Base-by-base conservation (phyloP, 2,888 invertebrate species). In the Achlya flavicornis region DNA sequence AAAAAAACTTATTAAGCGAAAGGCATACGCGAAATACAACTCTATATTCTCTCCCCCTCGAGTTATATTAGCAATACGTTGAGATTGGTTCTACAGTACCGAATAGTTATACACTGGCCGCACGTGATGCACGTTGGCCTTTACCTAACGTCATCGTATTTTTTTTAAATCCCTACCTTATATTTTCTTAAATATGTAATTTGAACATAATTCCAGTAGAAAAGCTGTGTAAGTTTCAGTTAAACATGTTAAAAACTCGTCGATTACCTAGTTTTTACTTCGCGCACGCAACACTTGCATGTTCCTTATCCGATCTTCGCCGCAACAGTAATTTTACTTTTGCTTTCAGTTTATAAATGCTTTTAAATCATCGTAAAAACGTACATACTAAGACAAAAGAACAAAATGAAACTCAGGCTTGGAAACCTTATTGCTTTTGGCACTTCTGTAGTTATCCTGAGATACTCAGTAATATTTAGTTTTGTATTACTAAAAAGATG, bases 241-340 rank as follows among this genome's bases (percentile, higher is more conserved):
- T 48, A 48, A 48, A 48, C 48, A 14, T 48, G n/a, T 5, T 48
- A 14, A 48, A 48, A 48, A 16, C 48, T 48, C 7, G 48, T 48
- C 48, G 4, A 48, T 48, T 48, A 48, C 48, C 7, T 8, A 48
- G 48, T 48, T 48, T 46, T 16, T 48, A 48, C 6, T 16, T 48
- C 16, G n/a, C 16, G 16, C 48, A 16, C 48, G 16, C n/a, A 5
- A 48, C 48, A 16, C 48, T 16, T 48, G 48, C 48, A 48, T 48
- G 48, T 48, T 48, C 48, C 48, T 48, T 48, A 48, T 48, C 48
- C 16, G 43, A 43, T 43, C 16, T 48, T 48, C 10, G 16, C 48
- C 48, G 16, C 16, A 48, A 48, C 48, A 48, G 16, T 48, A 48
- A 48, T 48, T 48, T 48, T 16, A 48, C 48, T 48, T 48, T 48